These are phyloP conservation scores for Darevskia mixta DNA, from an alignment of 2,797 vertebrate genomes.

Conservation along the genomic window DNA sequence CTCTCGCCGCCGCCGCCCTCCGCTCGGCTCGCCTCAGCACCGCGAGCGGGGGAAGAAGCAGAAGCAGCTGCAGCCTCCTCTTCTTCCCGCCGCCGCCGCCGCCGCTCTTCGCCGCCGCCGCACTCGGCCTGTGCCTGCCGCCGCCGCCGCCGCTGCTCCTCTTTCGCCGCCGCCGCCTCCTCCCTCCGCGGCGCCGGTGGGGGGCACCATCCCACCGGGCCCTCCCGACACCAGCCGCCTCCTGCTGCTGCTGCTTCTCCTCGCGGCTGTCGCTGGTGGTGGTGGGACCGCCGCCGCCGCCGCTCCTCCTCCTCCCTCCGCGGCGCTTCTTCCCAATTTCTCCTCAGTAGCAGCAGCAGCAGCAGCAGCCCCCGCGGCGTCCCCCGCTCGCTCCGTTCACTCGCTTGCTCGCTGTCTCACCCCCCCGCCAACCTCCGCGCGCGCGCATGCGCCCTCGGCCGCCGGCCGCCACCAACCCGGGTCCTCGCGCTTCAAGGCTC, in stretches of 20 bases:
- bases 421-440: slow-evolving; percentile 21
- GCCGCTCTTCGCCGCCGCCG: background rate
- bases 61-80: slow-evolving; percentile 35
- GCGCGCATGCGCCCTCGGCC: slow-evolving; percentile 57
- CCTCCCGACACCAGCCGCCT: slow-evolving; percentile 32
- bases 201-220: slow-evolving; percentile 35
- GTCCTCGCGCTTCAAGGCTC: slow-evolving; percentile 62
- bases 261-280: slow-evolving; percentile 37
- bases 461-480: slow-evolving; percentile 44
- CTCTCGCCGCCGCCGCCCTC: background rate
- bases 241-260: slow-evolving; percentile 33
- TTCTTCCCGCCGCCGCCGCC: slow-evolving; percentile 52
- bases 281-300: background rate
- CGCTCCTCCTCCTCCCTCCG: slow-evolving; percentile 43
- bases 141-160: slow-evolving; percentile 43
- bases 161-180: slow-evolving; percentile 50
- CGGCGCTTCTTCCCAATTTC: slow-evolving; percentile 16
- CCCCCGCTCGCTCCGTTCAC: background rate
- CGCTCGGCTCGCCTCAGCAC: slow-evolving; percentile 55
- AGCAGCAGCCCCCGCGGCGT: slow-evolving; percentile 49
- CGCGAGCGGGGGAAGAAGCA: slow-evolving; percentile 41
- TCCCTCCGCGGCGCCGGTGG: slow-evolving; percentile 66
- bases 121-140: slow-evolving; percentile 34
- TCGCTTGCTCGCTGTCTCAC: background rate
- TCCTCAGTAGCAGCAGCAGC: no score